Conservation (phyloP, 2,797 vertebrate genomes). For the Triplophysa yarkandensis region DNA sequence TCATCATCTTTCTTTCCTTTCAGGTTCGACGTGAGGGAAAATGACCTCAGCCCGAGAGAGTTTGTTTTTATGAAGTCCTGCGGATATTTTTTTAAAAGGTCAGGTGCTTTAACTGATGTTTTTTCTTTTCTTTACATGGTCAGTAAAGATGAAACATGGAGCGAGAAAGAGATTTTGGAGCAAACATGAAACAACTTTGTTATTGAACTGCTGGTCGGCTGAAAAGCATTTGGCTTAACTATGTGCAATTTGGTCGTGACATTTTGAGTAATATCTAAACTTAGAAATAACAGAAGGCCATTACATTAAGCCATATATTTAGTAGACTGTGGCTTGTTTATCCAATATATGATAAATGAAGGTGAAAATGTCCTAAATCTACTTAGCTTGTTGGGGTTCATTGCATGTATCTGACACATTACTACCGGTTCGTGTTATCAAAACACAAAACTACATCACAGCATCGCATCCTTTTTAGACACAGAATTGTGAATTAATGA, state of each 20-base stretch:
- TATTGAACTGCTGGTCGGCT: neutral
- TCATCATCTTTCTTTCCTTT: neutral
- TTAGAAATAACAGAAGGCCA: neutral
- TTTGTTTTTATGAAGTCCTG: constrained; percentile 51
- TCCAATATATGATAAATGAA: constrained; percentile 2
- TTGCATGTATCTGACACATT: constrained; percentile 2
- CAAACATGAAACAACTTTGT: constrained; percentile 22
- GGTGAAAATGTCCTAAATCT: neutral
- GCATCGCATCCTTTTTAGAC: neutral
- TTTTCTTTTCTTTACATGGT: constrained; percentile 46
- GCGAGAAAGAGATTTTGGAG: constrained; percentile 5
- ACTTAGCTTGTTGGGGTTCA: neutral
- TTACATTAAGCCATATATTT: neutral
- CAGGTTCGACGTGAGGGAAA: constrained; percentile 37
- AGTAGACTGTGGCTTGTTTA: neutral
- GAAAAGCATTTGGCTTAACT: neutral
- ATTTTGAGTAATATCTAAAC: constrained; percentile 18
- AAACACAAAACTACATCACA: neutral
- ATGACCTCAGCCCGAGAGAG: constrained; percentile 32
- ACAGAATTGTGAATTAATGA: neutral
- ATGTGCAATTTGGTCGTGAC: constrained; percentile 22
- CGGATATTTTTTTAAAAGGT: constrained; percentile 52
- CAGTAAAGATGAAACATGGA: constrained; percentile 17
- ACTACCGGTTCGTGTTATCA: neutral
- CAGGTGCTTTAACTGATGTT: constrained; percentile 47